Conservation (phyloP, 2,113 vertebrate genomes). For the Tachysurus vachellii region DNA sequence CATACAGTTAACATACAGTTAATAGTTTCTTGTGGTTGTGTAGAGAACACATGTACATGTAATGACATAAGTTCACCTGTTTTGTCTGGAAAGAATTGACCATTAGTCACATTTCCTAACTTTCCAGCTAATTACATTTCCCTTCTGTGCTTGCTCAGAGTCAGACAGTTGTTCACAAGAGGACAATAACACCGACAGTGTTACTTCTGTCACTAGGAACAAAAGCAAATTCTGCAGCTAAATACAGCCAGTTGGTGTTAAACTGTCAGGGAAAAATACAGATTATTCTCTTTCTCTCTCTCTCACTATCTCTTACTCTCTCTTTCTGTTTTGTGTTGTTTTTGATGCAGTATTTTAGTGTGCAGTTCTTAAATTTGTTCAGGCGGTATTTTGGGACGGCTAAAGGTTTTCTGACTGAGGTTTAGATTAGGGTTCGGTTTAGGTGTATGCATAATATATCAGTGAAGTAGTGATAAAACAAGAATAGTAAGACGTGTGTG, state of each 20-base stretch:
- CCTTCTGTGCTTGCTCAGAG: not conserved
- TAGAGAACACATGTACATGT: not conserved
- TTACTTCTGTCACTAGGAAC: not conserved
- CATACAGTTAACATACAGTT: too few species aligned
- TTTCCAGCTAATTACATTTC: not conserved
- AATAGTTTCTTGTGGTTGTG: not conserved
- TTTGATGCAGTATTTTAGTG: not conserved
- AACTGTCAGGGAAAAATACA: not conserved
- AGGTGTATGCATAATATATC: not conserved
- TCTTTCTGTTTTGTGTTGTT: not conserved
- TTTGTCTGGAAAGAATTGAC: not conserved
- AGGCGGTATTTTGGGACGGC: not conserved
- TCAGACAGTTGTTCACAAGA: not conserved
- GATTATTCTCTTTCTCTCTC: not conserved
- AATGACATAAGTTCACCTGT: not conserved
- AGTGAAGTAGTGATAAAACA: not conserved
- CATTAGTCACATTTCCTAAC: not conserved
- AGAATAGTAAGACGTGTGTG: not conserved
- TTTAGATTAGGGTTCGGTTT: not conserved
- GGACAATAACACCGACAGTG: not conserved
- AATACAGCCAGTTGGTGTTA: not conserved
- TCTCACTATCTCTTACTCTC: not conserved
- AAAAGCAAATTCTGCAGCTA: not conserved
- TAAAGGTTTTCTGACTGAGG: not conserved
- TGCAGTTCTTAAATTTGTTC: slow-evolving; percentile 24